Evolutionary conservation across 2,888 invertebrate species (phyloP).

Genomic region (Drosophila borborema): DNA sequence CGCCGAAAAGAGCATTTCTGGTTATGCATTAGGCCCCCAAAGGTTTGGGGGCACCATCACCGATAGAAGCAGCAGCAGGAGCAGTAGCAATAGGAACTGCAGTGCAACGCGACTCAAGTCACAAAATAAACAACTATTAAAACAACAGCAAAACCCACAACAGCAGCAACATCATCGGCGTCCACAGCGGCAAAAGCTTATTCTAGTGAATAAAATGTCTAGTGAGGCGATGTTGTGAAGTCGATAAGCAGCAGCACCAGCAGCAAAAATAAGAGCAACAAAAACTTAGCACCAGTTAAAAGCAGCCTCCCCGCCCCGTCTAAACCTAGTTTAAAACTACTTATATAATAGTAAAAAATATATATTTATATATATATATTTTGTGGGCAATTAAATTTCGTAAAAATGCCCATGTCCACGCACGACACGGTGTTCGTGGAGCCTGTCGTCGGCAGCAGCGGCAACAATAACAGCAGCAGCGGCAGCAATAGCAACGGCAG

Average conservation of each 20-base stretch:
- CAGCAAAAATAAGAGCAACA: conserved; percentile 50
- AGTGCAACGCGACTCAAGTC: conserved; percentile 28
- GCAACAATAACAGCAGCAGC: conserved; percentile 22
- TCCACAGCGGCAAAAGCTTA: conserved; percentile 43
- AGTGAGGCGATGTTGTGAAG: conserved; percentile 70
- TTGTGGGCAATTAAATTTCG: conserved; percentile 34
- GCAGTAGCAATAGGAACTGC: conserved; percentile 47
- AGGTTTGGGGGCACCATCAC: conserved; percentile 85
- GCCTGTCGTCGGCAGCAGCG: conserved; percentile 64
- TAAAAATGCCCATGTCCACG: conserved; percentile 71
- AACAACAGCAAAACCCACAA: conserved; percentile 10
- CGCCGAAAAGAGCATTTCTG: conserved; percentile 64
- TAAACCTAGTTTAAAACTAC: conserved; percentile 34
- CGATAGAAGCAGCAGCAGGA: conserved; percentile 58
- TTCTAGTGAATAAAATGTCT: conserved; percentile 49
- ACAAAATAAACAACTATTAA: conserved; percentile 19
- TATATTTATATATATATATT: conserved; percentile 2
- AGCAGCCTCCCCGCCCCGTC: conserved; percentile 16
- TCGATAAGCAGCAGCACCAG: conserved; percentile 39
- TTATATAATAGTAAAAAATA: conserved; percentile 22
- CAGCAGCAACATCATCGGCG: conserved; percentile 31
- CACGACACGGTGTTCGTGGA: conserved; percentile 74
- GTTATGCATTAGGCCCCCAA: conserved; percentile 84
- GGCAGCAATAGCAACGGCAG: conserved; percentile 32
- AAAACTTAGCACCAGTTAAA: conserved; percentile 58